Evolutionary conservation across 1,140 invertebrate genomes (phyloP).

Genomic region (Hyphantria cunea): DNA sequence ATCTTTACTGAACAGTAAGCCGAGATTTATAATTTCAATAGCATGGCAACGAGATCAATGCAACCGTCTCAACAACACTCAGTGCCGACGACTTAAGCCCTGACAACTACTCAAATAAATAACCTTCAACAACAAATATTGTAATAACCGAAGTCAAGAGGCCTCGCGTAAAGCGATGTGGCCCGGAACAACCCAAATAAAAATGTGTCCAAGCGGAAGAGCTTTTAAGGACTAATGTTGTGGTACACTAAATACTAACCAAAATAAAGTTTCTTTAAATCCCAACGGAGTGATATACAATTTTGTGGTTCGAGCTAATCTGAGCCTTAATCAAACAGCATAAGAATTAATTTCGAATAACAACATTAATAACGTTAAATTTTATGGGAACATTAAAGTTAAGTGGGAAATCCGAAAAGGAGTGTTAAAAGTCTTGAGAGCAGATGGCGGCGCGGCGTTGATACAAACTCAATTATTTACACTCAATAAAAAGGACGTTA

Average conservation of each 20-base stretch:
- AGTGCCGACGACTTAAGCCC: slow-evolving; percentile 49
- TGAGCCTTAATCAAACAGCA: slow-evolving; percentile 38
- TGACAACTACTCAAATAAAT: slow-evolving; percentile 70
- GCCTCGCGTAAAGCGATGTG: slow-evolving; percentile 37
- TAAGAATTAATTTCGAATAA: slow-evolving; percentile 49
- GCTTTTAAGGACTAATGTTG: slow-evolving; percentile 46
- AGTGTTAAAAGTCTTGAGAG: slow-evolving; percentile 65
- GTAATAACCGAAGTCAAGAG: slow-evolving; percentile 59
- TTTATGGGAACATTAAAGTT: slow-evolving; percentile 76
- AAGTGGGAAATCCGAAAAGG: slow-evolving; percentile 78
- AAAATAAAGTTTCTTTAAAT: slow-evolving; percentile 57
- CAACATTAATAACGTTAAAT: slow-evolving; percentile 55
- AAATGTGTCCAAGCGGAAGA: slow-evolving; percentile 37
- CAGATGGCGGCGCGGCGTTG: slow-evolving; percentile 68
- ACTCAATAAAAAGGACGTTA: slow-evolving; percentile 79
- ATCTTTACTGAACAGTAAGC: slow-evolving; percentile 32
- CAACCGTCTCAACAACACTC: slow-evolving; percentile 44
- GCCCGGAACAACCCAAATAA: slow-evolving; percentile 38
- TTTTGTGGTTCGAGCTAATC: slow-evolving; percentile 38
- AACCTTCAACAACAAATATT: slow-evolving; percentile 73
- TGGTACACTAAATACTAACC: slow-evolving; percentile 35
- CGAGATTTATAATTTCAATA: slow-evolving; percentile 44
- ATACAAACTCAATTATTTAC: slow-evolving; percentile 80
- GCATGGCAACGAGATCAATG: slow-evolving; percentile 42
- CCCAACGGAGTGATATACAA: slow-evolving; percentile 57